Evolutionary conservation across 2,113 vertebrate species (phyloP).

Genomic region (Callopanchax toddi): DNA sequence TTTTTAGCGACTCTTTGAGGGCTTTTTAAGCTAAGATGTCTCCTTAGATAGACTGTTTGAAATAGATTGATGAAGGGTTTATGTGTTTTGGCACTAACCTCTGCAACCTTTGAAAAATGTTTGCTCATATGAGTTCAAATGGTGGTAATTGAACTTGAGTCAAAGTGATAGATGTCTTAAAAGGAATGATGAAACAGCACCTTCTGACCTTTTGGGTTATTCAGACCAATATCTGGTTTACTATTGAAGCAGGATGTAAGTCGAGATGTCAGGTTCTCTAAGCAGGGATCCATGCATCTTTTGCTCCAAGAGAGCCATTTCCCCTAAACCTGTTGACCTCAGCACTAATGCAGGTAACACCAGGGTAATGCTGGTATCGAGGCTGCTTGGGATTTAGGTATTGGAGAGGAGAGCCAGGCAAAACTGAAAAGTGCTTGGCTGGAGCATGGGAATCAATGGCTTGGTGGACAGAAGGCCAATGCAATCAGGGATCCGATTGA

Average conservation of each 20-base stretch:
- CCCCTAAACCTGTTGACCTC: constrained; percentile 67
- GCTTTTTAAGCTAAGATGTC: constrained; percentile 12
- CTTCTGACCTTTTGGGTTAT: constrained; percentile 62
- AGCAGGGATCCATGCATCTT: constrained; percentile 37
- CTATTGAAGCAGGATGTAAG: constrained; percentile 35
- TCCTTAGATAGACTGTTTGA: constrained; percentile 13
- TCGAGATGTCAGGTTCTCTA: constrained; percentile 53
- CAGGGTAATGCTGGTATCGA: constrained; percentile 43
- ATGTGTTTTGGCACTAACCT: constrained; percentile 29
- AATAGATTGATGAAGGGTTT: constrained; percentile 23
- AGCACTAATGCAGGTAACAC: constrained; percentile 54
- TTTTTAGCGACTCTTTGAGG: constrained; percentile 27
- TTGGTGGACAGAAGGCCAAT: constrained; percentile 78
- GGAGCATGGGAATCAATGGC: constrained; percentile 74
- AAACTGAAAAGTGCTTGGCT: constrained; percentile 70
- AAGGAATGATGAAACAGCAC: constrained; percentile 56
- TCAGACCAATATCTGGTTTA: constrained; percentile 37
- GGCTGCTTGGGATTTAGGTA: constrained; percentile 44
- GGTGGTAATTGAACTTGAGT: constrained; percentile 50
- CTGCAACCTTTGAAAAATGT: constrained; percentile 38
- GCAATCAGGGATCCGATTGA: constrained; percentile 78
- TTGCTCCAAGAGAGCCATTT: constrained; percentile 15
- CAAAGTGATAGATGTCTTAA: constrained; percentile 50
- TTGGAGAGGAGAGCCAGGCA: constrained; percentile 48
- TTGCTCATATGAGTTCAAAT: constrained; percentile 39